Evolutionary conservation across 2,888 invertebrate genomes (phyloP).

Genomic region (Halictus quadricinctus): DNA sequence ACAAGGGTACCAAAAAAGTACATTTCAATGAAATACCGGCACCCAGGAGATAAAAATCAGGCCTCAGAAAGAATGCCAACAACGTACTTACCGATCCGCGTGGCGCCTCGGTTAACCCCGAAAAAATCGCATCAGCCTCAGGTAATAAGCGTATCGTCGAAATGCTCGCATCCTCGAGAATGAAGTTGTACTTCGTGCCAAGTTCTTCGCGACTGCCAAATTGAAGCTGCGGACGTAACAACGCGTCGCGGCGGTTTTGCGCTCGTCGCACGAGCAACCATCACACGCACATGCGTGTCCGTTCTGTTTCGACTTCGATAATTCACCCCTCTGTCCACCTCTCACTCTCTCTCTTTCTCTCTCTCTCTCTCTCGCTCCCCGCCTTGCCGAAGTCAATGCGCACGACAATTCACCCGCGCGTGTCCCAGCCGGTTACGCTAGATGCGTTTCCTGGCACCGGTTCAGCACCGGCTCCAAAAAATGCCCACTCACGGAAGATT

Average conservation of each 20-base stretch:
- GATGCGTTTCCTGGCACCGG: conserved; percentile 29
- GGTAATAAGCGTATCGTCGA: conserved; percentile 37
- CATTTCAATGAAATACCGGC: background rate
- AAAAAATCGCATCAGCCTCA: conserved; percentile 18
- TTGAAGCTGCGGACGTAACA: conserved; percentile 34
- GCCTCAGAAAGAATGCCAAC: background rate
- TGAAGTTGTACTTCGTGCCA: conserved; percentile 57
- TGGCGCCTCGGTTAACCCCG: conserved; percentile 35
- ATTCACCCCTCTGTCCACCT: background rate
- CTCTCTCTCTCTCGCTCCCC: background rate
- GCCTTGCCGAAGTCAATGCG: conserved; percentile 9
- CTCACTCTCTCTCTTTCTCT: background rate
- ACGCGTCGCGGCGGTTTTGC: conserved; percentile 39
- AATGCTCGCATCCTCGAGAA: conserved; percentile 30
- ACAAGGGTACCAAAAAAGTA: background rate
- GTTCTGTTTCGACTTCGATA: conserved; percentile 12
- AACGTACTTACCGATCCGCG: background rate
- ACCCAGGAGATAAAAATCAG: background rate
- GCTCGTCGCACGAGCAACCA: conserved; percentile 20
- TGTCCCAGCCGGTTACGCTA: background rate
- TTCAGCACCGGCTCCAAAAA: conserved; percentile 29
- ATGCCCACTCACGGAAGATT: conserved; percentile 33
- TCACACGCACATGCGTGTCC: background rate
- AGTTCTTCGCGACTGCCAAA: conserved; percentile 49
- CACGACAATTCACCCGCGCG: conserved; percentile 17